Percentiles rank a stretch among this genome's conserved stretches.
Conservation (phyloP, 2,113 vertebrate species). For the Gavialis gangeticus region DNA sequence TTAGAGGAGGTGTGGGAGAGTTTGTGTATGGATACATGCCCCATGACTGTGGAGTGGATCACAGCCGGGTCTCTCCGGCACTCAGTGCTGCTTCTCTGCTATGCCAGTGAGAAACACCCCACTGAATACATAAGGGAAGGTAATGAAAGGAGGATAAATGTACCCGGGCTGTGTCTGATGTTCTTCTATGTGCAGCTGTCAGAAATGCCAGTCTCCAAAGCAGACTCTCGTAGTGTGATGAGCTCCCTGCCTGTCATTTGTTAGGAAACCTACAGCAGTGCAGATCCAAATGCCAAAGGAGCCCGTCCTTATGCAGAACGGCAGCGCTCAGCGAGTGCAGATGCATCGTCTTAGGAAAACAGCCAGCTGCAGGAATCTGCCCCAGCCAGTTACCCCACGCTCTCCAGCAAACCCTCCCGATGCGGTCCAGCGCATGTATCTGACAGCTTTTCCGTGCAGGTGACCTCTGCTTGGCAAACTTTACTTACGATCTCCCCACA, state of each 20-base stretch:
- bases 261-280: not conserved
- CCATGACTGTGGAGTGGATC: not conserved
- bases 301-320: not conserved
- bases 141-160: not conserved
- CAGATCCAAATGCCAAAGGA: not conserved
- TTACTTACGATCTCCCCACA: no score
- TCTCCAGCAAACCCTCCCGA: not conserved
- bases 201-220: not conserved
- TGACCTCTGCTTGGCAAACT: no score
- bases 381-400: not conserved
- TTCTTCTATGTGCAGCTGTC: constrained; percentile 1
- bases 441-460: no score
- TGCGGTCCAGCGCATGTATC: no score
- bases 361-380: not conserved
- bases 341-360: not conserved
- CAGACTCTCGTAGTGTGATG: not conserved
- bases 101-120: not conserved
- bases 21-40: not conserved
- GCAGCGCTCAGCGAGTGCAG: not conserved
- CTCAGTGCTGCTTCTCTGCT: not conserved
- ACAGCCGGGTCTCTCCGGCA: not conserved
- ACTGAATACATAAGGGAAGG: not conserved
- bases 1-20: constrained; percentile 3
- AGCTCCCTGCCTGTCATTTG: not conserved
- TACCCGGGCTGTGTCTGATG: not conserved